phyloP scores from a whole-genome alignment of 2,888 invertebrate species.

The Gasteruption jaculator region DNA sequence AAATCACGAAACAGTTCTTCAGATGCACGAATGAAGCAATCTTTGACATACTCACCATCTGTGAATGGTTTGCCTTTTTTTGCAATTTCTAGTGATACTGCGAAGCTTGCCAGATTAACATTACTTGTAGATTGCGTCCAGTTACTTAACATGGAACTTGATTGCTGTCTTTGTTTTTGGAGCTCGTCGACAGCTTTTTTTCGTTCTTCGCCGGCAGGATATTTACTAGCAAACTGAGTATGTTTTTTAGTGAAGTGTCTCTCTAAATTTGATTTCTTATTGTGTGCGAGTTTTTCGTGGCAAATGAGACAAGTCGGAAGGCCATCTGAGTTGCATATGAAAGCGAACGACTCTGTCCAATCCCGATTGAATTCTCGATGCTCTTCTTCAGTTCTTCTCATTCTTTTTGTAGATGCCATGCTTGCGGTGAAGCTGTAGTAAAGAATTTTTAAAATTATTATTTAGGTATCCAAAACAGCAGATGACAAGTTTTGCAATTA shows the following conservation, averaged over 20 bases:
- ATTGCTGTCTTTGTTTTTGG: constrained; percentile 6
- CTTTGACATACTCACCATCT: constrained; percentile 12
- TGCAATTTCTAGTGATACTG: constrained; percentile 9
- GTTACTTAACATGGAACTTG: constrained; percentile 7
- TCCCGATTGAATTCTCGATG: constrained; percentile 14
- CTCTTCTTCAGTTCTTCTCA: constrained; percentile 13
- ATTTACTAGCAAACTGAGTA: constrained; percentile 9
- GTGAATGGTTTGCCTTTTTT: constrained; percentile 11
- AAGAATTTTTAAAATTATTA: constrained; percentile 5
- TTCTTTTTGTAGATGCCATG: constrained; percentile 11
- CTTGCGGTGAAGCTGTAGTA: neutral
- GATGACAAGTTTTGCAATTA: too few species aligned
- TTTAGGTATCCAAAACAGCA: too few species aligned
- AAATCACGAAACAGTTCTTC: constrained; percentile 11
- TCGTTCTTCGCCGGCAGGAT: constrained; percentile 12
- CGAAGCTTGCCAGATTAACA: constrained; percentile 14
- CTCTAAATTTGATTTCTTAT: constrained; percentile 17
- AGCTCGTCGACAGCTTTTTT: constrained; percentile 12
- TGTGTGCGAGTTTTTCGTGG: constrained; percentile 12
- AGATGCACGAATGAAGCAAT: constrained; percentile 14
- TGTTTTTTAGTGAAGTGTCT: constrained; percentile 13
- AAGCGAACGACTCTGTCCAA: constrained; percentile 12
- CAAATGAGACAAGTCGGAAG: constrained; percentile 15
- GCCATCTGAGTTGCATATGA: constrained; percentile 12
- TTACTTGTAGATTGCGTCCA: constrained; percentile 11